Evolutionary conservation across 2,797 vertebrate genomes (phyloP), one percentile per base, ranked within the genome.

Genomic region (Brotula barbata): DNA sequence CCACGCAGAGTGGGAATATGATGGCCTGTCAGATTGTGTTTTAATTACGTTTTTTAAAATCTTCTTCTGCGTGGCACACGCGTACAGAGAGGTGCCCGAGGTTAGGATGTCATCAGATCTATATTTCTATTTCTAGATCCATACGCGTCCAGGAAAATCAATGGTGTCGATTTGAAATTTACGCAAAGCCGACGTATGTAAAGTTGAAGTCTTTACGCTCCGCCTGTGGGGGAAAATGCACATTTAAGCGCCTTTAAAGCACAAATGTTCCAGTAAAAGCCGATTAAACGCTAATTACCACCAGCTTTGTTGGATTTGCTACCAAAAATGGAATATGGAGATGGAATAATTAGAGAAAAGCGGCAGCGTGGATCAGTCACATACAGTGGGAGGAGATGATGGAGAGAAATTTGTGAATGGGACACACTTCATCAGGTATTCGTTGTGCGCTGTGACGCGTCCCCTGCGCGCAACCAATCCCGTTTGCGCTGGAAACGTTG

Each of bases 391-490:
- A 50, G 36, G 63, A 33, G 46, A 87, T 76, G 89, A 91, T 88
- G 81, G 11, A 33, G 31, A 79, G 84, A 85, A 89, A 90, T 92
- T 97, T 96, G 93, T 96, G 95, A 97, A 97, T 97, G 95, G 92
- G 87, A 91, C 84, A 86, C 85, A 85, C 87, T 85, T 89, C 60
- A 91, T 89, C 87, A 91, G 89, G 90, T 88, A 90, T 93, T 95
- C 92, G 93, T 93, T 93, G 95, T 80, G 60, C 83, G 82, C 41
- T 52, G 74, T 91, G 90, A 92, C 92, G 91, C 68, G 1, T 16
- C 75, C 28, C n/a, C 37, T 0, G n/a, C 37, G 23, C 20, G 7
- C 28, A 55, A 69, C 93, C 94, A 95, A 96, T 95, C 79, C 23
- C 37, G 49, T 4, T 44, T 16, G 10, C n/a, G 60, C 64, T 68